Base-by-base conservation (phyloP, 1,140 invertebrate species). In the Idris sp. region DNA sequence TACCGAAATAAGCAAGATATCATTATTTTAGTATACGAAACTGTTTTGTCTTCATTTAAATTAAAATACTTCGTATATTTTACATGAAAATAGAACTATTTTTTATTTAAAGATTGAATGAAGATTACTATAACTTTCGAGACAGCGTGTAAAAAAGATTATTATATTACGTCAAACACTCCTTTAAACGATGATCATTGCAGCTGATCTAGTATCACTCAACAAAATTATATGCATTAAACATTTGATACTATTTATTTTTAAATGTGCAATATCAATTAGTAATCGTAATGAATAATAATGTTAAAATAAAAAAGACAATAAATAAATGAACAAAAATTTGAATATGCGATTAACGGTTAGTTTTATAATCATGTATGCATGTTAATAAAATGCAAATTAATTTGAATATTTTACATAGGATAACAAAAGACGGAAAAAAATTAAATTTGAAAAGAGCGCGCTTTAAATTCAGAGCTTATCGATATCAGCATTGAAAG, bases 101-200 rank as follows among this genome's bases (percentile, higher is more conserved):
- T n/a, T n/a, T n/a, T n/a, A n/a, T n/a, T n/a, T 43, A 54, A 54
- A 13, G 16, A 38, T 26, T 22, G 30, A 48, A 26, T 61, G 41
- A 61, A 22, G 31, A 33, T 31, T 64, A 26, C 14, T 58, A 22
- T 2, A 4, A 22, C 72, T 71, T 43, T 41, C 46, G 73, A 71
- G 67, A 67, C 72, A 76, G 67, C 73, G 74, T 79, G 68, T 43
- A 43, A 73, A 43, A 48, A 8, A 53, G 30, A 56, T 41, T 61
- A 74, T 68, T 49, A 58, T 73, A 35, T 71, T 36, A 71, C 56
- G 19, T 79, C 56, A 58, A 69, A 61, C 65, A 72, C 58, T 79
- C 54, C 18, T 72, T 71, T 25, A 49, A 38, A 76, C 43, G 48
- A 22, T 2, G 19, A 6, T 22, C 19, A n/a, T n/a, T n/a, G 19